These are phyloP conservation scores for Pseudococcus longispinus DNA, from an alignment of 2,888 invertebrate genomes.

Conservation along the genomic window DNA sequence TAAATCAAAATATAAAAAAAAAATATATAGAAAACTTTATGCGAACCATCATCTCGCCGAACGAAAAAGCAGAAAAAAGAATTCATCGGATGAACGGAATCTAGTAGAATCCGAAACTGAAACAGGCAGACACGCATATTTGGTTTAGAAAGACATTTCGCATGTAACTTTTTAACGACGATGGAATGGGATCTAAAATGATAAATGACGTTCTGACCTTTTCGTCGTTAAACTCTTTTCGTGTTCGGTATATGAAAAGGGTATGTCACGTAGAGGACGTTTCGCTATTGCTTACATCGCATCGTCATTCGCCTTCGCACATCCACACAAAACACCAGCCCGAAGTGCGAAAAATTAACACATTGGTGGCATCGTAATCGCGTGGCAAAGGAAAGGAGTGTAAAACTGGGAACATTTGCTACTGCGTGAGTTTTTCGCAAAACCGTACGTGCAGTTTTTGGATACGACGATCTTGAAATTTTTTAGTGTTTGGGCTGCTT, in stretches of 20 bases:
- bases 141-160: slow-evolving; percentile 42
- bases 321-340: background rate
- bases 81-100: slow-evolving; percentile 31
- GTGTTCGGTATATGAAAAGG: slow-evolving; percentile 16
- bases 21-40: background rate
- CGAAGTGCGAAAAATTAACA: slow-evolving; percentile 33
- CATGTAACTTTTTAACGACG: background rate
- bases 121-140: slow-evolving; percentile 41
- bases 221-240: slow-evolving; percentile 45
- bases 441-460: background rate
- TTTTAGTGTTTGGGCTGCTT: too few relatives aligned
- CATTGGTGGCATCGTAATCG: background rate
- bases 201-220: slow-evolving; percentile 54
- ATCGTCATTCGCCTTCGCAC: background rate
- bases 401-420: background rate
- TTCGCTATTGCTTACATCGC: slow-evolving; percentile 10
- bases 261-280: slow-evolving; percentile 40
- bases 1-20: slow-evolving; percentile 26
- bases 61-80: background rate
- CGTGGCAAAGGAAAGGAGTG: background rate
- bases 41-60: background rate
- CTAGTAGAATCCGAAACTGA: background rate
- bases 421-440: background rate
- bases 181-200: slow-evolving; percentile 39
- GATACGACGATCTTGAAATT: background rate